phyloP scores from a whole-genome alignment of 35 echinoderm and acorn worm genomes.

The Apostichopus japonicus region DNA sequence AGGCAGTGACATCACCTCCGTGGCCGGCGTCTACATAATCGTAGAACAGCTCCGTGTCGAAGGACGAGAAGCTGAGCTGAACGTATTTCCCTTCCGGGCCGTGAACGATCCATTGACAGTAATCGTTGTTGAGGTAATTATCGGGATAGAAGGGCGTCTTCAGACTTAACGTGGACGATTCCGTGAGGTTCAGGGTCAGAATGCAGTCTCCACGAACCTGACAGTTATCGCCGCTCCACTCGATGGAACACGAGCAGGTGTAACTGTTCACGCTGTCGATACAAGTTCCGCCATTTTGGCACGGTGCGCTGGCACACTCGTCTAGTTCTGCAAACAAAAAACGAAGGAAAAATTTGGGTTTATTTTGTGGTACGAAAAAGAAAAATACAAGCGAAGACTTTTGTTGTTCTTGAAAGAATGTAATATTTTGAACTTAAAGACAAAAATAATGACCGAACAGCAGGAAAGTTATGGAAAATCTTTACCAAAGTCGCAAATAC shows the following conservation, averaged over 20 bases:
- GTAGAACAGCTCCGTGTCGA: constrained; percentile 80
- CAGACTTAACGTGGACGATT: not conserved
- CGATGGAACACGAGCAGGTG: constrained; percentile 46
- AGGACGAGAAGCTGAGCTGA: constrained; percentile 64
- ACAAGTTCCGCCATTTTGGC: constrained; percentile 46
- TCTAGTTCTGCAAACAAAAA: not conserved
- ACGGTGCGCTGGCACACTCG: constrained; percentile 48
- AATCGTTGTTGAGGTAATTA: constrained; percentile 93
- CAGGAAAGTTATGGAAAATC: too few species aligned
- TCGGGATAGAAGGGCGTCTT: constrained; percentile 76
- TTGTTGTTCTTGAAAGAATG: too few species aligned
- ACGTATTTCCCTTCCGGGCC: constrained; percentile 77
- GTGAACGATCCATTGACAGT: constrained; percentile 80
- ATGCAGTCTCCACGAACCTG: constrained; percentile 66
- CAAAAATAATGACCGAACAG: too few species aligned
- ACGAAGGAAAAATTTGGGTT: too few species aligned
- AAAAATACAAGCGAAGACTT: too few species aligned
- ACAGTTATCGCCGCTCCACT: constrained; percentile 54
- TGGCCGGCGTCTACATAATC: constrained; percentile 81
- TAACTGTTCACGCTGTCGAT: constrained; percentile 51
- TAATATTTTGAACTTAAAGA: too few species aligned
- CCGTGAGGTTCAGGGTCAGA: constrained; percentile 62
- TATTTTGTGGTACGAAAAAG: too few species aligned
- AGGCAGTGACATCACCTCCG: constrained; percentile 61
- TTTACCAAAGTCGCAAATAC: too few species aligned